Conservation (phyloP, 2,113 vertebrate genomes). For the Tragulus kanchil region DNA sequence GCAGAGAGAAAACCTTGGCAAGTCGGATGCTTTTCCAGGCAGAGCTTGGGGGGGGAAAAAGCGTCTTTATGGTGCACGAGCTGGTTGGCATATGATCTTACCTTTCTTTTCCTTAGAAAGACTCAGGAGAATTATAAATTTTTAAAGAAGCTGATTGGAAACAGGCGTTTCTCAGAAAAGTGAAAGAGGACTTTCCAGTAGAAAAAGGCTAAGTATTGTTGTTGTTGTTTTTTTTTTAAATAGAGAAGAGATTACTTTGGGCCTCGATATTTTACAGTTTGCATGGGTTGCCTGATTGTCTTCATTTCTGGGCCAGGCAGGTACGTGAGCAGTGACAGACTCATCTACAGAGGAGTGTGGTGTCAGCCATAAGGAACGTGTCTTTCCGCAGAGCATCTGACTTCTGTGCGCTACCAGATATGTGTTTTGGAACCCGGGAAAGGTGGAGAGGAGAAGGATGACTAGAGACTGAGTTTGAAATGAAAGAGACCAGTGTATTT, state of each 20-base stretch:
- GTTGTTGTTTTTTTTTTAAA: not conserved
- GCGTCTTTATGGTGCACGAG: rapidly evolving
- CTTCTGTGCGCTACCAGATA: not conserved
- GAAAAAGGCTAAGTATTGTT: not conserved
- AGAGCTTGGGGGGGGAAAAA: not conserved
- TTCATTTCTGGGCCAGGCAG: not conserved
- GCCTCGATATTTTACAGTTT: constrained; percentile 14
- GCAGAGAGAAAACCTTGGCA: not conserved
- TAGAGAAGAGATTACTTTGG: not conserved
- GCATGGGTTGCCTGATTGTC: not conserved
- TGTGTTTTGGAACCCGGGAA: not conserved
- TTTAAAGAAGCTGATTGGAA: constrained; percentile 62
- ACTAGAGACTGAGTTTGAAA: not conserved
- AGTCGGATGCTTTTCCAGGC: not conserved
- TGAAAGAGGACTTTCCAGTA: constrained; percentile 36
- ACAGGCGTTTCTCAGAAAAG: not conserved
- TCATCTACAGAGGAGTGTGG: not conserved
- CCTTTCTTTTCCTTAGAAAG: not conserved
- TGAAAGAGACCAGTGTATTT: not conserved
- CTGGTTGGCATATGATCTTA: too few species aligned
- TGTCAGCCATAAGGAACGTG: not conserved
- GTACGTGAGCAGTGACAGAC: not conserved
- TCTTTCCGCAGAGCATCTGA: not conserved
- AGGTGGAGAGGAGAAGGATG: not conserved
- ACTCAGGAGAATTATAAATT: not conserved